phyloP scores from a whole-genome alignment of 2,888 invertebrate genomes.

The Brachyopa scutellaris region DNA sequence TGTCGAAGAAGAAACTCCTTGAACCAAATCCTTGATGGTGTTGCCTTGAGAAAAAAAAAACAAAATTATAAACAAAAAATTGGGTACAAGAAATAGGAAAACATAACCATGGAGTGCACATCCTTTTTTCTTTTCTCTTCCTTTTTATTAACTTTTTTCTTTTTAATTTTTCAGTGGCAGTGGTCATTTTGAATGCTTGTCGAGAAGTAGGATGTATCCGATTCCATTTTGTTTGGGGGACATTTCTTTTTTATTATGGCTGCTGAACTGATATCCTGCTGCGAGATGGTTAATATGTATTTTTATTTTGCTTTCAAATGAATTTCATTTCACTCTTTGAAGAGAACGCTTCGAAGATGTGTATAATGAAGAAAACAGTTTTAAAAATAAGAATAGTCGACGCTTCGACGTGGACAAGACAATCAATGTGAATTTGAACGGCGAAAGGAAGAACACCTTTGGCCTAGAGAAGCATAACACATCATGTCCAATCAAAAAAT shows the following conservation, averaged over 20 bases:
- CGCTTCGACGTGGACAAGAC: background rate
- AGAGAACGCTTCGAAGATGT: background rate
- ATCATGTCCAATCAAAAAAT: no score
- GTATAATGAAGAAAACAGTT: background rate
- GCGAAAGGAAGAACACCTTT: no score
- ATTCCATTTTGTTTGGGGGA: constrained; percentile 57
- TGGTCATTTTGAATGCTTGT: constrained; percentile 52
- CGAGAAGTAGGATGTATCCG: constrained; percentile 36
- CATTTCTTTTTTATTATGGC: constrained; percentile 54
- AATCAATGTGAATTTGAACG: no score
- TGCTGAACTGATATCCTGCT: constrained; percentile 66
- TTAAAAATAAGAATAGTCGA: no score
- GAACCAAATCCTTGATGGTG: constrained; percentile 55
- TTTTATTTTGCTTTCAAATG: constrained; percentile 31
- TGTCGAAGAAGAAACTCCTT: constrained; percentile 51
- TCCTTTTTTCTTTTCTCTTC: constrained; percentile 46
- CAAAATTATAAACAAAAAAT: constrained; percentile 37
- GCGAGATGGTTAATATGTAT: constrained; percentile 55
- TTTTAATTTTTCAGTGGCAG: constrained; percentile 32
- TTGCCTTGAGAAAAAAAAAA: constrained; percentile 28
- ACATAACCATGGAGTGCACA: constrained; percentile 58
- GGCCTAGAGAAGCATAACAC: no score
- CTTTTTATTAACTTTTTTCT: background rate
- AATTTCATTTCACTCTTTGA: constrained; percentile 8
- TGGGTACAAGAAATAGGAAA: constrained; percentile 42